Evolutionary conservation across 2,113 vertebrate genomes (phyloP).

Genomic region (Phylloscopus whistleri): DNA sequence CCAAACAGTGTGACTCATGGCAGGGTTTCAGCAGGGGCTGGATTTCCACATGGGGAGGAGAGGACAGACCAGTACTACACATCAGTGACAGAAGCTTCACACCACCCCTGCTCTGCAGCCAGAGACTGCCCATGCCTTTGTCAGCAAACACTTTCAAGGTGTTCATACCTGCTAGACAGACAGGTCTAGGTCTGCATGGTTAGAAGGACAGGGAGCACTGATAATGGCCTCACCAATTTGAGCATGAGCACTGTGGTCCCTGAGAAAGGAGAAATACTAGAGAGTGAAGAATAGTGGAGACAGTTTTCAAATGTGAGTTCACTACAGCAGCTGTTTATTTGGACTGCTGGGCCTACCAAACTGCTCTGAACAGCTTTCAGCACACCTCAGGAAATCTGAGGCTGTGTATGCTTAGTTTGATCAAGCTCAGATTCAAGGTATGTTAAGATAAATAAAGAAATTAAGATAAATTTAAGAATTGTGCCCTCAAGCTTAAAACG

Average conservation of each 20-base stretch:
- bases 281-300: not conserved
- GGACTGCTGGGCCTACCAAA: not conserved
- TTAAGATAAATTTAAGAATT: not conserved
- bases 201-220: not conserved
- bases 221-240: not conserved
- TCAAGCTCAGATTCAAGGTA: not conserved
- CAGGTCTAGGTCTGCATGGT: not conserved
- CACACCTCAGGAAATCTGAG: not conserved
- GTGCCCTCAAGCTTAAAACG: not conserved
- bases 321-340: not conserved
- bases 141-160: not conserved
- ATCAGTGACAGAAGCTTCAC: not conserved
- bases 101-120: not conserved
- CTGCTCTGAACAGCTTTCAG: not conserved
- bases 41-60: fast-evolving
- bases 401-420: not conserved
- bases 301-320: not conserved
- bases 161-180: not conserved
- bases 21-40: not conserved
- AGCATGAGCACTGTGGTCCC: not conserved
- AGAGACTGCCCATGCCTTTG: not conserved
- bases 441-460: no score
- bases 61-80: not conserved
- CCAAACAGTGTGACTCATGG: not conserved
- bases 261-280: not conserved